A percentile compares a stretch with the other conserved stretches of the same genome.
phyloP scores from a whole-genome alignment of 2,797 vertebrate genomes.

The Sciaenops ocellatus region DNA sequence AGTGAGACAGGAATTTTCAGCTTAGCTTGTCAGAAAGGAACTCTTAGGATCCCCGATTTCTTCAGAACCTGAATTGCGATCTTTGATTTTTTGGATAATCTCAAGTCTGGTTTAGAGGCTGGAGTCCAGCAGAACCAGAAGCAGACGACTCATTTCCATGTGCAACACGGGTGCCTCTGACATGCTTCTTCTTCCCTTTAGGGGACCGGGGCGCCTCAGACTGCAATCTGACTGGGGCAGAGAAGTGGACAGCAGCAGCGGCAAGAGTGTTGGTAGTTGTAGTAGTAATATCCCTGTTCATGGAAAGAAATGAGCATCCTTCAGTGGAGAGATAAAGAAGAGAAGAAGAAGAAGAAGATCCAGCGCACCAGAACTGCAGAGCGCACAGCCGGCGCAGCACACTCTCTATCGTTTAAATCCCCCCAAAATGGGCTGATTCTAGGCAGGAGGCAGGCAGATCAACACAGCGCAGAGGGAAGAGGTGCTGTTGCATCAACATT shows the following conservation, averaged over 20 bases:
- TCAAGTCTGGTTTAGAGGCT: constrained; percentile 65
- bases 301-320: constrained; percentile 81
- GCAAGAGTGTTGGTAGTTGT: constrained; percentile 53
- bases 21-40: constrained; percentile 41
- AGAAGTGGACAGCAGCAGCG: constrained; percentile 27
- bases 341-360: constrained; percentile 62
- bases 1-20: constrained; percentile 47
- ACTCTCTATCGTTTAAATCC: constrained; percentile 69
- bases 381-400: constrained; percentile 66
- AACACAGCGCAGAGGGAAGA: constrained; percentile 45
- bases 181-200: constrained; percentile 66
- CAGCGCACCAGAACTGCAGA: constrained; percentile 57
- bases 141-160: constrained; percentile 74
- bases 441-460: constrained; percentile 59
- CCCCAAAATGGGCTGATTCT: constrained; percentile 58
- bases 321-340: constrained; percentile 58
- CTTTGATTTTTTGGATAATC: constrained; percentile 42
- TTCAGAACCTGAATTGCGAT: constrained; percentile 11
- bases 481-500: constrained; percentile 76
- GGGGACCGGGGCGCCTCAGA: constrained; percentile 55
- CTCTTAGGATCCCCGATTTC: constrained; percentile 54
- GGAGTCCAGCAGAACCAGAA: constrained; percentile 68
- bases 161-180: constrained; percentile 65
- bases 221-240: constrained; percentile 61
- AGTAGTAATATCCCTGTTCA: constrained; percentile 77